Conservation (phyloP, 1,140 invertebrate species). For the Drosophila albomicans region DNA sequence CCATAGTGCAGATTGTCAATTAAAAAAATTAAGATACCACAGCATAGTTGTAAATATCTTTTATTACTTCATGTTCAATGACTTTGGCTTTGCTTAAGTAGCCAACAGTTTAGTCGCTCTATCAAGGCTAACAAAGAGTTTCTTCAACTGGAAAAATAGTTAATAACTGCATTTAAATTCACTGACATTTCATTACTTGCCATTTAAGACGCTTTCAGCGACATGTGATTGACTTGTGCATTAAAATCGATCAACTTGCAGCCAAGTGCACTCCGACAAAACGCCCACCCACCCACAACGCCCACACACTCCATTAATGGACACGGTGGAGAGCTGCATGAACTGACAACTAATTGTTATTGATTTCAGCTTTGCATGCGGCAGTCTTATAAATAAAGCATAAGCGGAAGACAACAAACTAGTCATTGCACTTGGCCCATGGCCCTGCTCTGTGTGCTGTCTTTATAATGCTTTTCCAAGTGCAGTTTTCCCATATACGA, state of each 20-base stretch:
- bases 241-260: conserved; percentile 32
- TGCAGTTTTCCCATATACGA: conserved; percentile 26
- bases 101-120: not conserved
- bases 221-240: conserved; percentile 31
- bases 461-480: conserved; percentile 35
- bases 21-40: too few species aligned
- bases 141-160: not conserved
- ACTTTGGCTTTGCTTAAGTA: too few species aligned
- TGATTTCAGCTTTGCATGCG: conserved; percentile 50
- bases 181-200: not conserved
- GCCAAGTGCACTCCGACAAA: not conserved
- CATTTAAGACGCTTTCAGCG: conserved; percentile 21
- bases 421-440: conserved; percentile 27
- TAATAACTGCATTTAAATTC: not conserved
- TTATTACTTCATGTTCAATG: too few species aligned
- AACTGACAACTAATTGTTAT: conserved; percentile 52
- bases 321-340: conserved; percentile 4
- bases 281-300: not conserved
- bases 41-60: too few species aligned
- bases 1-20: too few species aligned
- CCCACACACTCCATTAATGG: not conserved
- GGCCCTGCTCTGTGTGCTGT: not conserved
- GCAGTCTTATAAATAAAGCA: conserved; percentile 17
- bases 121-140: not conserved
- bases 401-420: conserved; percentile 25